Conservation (phyloP, 2,113 vertebrate species). For the Atlantisia rogersi region DNA sequence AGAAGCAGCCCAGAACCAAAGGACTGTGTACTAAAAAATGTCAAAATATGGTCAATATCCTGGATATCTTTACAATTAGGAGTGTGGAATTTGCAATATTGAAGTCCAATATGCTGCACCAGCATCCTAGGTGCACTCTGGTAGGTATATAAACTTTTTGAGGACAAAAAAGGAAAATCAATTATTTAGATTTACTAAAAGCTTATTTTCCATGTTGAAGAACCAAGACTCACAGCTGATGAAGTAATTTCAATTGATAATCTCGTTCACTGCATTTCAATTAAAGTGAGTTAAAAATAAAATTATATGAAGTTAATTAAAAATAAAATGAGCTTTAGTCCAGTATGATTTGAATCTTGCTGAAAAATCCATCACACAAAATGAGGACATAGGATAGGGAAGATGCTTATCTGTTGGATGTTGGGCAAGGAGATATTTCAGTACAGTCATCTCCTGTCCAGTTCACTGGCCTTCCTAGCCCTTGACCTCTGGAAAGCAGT, state of each 20-base stretch:
- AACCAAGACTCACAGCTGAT: slow-evolving; percentile 32
- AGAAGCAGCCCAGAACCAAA: background rate
- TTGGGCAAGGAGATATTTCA: background rate
- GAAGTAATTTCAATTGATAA: slow-evolving; percentile 58
- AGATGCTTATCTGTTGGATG: background rate
- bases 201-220: slow-evolving; percentile 16
- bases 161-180: background rate
- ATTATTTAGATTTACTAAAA: slow-evolving; percentile 15
- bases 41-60: background rate
- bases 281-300: slow-evolving; percentile 59
- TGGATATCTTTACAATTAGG: background rate
- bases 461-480: background rate
- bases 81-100: background rate
- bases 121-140: background rate
- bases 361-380: slow-evolving; percentile 4
- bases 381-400: background rate
- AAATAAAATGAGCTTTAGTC: slow-evolving; percentile 40
- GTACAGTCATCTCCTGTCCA: background rate
- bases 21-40: background rate
- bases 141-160: background rate
- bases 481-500: background rate
- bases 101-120: background rate
- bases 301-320: slow-evolving; percentile 42
- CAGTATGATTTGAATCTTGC: slow-evolving; percentile 12
- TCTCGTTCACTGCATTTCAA: slow-evolving; percentile 41